Evolutionary conservation across 2,113 vertebrate species (phyloP).

Genomic region (Thryonomys swinderianus): DNA sequence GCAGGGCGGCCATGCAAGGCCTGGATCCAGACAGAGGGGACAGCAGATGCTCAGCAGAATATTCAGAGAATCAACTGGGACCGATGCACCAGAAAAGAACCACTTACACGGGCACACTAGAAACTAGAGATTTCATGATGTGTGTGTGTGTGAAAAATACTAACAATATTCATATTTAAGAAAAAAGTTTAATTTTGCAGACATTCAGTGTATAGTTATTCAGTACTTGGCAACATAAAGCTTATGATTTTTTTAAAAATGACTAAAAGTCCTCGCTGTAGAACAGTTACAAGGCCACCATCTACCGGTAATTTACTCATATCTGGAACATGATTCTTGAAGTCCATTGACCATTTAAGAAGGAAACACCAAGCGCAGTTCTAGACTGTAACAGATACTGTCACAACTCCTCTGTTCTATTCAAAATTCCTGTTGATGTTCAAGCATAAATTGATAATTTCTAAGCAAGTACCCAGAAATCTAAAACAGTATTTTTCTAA

Average conservation of each 20-base stretch:
- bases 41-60: not conserved
- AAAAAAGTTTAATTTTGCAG: slow-evolving; percentile 10
- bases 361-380: not conserved
- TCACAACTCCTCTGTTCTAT: not conserved
- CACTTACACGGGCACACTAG: not conserved
- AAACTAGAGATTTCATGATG: not conserved
- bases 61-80: not conserved
- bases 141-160: not conserved
- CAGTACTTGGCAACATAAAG: slow-evolving; percentile 35
- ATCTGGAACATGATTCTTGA: slow-evolving; percentile 31
- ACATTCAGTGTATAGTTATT: slow-evolving; percentile 13
- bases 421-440: slow-evolving; percentile 12
- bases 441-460: slow-evolving; percentile 10
- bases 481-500: slow-evolving; percentile 11
- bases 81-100: not conserved
- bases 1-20: not conserved
- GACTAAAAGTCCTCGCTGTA: not conserved
- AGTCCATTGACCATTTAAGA: not conserved
- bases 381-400: not conserved
- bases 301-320: slow-evolving; percentile 32
- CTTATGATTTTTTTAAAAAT: slow-evolving; percentile 28
- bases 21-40: not conserved
- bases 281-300: slow-evolving; percentile 26
- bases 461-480: not conserved
- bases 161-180: not conserved